phyloP scores from a whole-genome alignment of 1,140 invertebrate genomes.

The Aphis craccivora region DNA sequence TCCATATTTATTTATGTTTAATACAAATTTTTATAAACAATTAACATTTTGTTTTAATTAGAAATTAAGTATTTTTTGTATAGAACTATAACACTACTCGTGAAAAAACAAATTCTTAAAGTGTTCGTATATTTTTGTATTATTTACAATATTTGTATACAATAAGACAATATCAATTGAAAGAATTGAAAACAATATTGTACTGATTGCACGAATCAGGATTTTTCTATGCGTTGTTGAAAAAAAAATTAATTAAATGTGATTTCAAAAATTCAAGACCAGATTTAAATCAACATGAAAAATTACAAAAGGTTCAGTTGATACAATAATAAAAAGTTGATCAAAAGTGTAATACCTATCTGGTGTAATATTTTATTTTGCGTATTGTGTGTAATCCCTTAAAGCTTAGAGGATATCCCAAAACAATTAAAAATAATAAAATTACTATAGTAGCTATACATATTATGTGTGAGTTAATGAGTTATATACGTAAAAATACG shows the following conservation, averaged over 20 bases:
- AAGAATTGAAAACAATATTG: too few species aligned
- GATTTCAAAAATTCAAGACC: neutral
- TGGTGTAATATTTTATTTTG: neutral
- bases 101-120: neutral
- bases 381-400: neutral
- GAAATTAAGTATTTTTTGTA: neutral
- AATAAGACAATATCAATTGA: too few species aligned
- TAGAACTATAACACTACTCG: neutral
- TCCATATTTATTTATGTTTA: neutral
- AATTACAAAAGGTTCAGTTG: neutral
- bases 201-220: too few species aligned
- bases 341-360: neutral
- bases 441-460: neutral
- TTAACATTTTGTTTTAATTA: neutral
- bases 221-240: neutral
- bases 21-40: neutral
- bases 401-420: neutral
- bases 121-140: neutral
- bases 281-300: neutral
- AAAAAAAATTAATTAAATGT: neutral
- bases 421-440: slow-evolving; percentile 1
- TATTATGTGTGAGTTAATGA: too few species aligned
- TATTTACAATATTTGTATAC: neutral
- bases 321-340: neutral
- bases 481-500: neutral